Base-by-base conservation (phyloP, 2,888 invertebrate genomes). In the Stenchaetothrips biformis region DNA sequence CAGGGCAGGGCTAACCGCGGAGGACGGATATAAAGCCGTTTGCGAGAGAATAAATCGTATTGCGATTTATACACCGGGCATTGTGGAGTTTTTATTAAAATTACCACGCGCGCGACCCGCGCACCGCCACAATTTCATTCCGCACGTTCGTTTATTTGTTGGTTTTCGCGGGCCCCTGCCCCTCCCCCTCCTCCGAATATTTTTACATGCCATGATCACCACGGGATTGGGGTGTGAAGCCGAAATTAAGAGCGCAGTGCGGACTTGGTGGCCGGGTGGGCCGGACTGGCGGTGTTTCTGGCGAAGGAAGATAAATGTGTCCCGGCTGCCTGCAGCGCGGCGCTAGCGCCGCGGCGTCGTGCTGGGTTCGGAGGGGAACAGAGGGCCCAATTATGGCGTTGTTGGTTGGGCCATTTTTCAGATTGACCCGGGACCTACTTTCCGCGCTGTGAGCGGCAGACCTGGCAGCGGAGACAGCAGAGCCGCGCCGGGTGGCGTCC, bases 31-130 rank as follows among this genome's bases (percentile, higher is more conserved):
- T 67, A 67, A 67, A 67, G 67, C 67, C 67, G 21, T 67, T 21
- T 67, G 67, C 67, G 67, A 21, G 67, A 67, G 21, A 67, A 67
- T 67, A 67, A 67, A 67, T 67, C 67, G 67, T 67, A 67, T 67
- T 67, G 67, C 67, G 67, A 67, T 67, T 67, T 67, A 67, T 67
- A 21, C 9, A 67, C 67, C 67, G 67, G 67, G 21, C 67, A 67
- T 67, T 67, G 67, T 67, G 67, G 37, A 67, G 67, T 21, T 67
- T 67, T 67, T 67, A 67, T 67, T 67, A 67, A 67, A 67, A 67
- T 67, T 67, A 67, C 67, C 21, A 21, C 67, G 21, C 67, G 21
- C 67, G 21, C 21, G 21, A 21, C 53, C 53, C 67, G 67, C 67
- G 21, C 67, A 67, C 21, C 67, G 67, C 53, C 53, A 53, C 53